phyloP scores from a whole-genome alignment of 2,797 vertebrate species.

The Epinephelus malabaricus region DNA sequence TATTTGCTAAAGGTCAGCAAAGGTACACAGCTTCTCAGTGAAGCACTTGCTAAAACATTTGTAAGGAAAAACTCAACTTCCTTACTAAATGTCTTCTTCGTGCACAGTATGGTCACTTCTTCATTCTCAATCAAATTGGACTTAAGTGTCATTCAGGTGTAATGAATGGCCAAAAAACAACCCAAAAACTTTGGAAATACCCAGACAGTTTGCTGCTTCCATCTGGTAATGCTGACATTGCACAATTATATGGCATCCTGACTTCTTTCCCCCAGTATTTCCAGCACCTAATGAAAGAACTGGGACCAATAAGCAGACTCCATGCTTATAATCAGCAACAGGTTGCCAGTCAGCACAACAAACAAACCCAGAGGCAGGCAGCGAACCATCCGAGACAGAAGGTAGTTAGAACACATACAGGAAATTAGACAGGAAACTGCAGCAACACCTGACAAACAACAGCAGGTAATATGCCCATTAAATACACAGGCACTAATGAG shows the following conservation, averaged over 20 bases:
- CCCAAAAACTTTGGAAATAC: background rate
- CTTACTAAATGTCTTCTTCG: background rate
- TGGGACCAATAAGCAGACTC: background rate
- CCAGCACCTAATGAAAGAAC: background rate
- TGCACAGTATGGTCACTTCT: no score
- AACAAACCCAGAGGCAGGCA: conserved; percentile 13
- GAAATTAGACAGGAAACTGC: conserved; percentile 1
- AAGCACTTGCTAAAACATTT: background rate
- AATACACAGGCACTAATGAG: conserved; percentile 14
- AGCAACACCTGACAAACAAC: conserved; percentile 20
- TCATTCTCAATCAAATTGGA: no score
- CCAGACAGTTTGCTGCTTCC: background rate
- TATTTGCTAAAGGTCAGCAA: background rate
- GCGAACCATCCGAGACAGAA: conserved; percentile 1
- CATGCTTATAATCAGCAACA: conserved; percentile 24
- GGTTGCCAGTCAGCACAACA: conserved; percentile 21
- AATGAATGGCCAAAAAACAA: background rate
- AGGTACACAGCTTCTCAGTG: background rate
- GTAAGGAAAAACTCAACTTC: background rate
- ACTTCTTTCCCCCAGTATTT: background rate
- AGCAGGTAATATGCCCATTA: background rate
- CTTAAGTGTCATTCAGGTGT: no score
- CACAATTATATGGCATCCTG: background rate
- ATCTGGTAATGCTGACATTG: background rate
- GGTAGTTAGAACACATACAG: background rate